phyloP scores from a whole-genome alignment of 2,888 invertebrate genomes.

The Entomobrya proxima region DNA sequence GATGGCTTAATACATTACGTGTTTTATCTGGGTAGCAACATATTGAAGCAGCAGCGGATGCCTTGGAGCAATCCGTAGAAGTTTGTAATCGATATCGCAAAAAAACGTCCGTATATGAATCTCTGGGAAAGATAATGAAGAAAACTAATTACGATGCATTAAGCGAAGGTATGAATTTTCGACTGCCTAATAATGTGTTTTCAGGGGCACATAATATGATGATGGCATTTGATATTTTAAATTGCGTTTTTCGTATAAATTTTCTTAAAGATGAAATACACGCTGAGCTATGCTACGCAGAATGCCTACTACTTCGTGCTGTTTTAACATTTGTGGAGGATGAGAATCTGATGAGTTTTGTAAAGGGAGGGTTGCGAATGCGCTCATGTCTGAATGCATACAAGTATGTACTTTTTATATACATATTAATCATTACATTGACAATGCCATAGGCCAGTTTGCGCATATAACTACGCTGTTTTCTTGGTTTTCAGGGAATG shows the following conservation, averaged over 20 bases:
- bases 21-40: constrained; percentile 79
- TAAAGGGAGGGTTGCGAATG: constrained; percentile 95
- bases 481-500: constrained; percentile 84
- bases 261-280: constrained; percentile 89
- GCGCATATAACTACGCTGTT: too few relatives aligned
- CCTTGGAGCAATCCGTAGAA: constrained; percentile 86
- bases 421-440: background rate
- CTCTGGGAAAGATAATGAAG: constrained; percentile 88
- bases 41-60: constrained; percentile 85
- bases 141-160: constrained; percentile 86
- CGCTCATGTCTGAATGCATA: constrained; percentile 92
- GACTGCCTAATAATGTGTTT: too few relatives aligned
- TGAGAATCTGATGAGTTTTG: constrained; percentile 91
- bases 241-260: constrained; percentile 7
- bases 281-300: constrained; percentile 96
- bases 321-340: constrained; percentile 95
- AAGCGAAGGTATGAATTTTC: constrained; percentile 84
- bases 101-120: constrained; percentile 85
- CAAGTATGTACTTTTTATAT: constrained; percentile 84
- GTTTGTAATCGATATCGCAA: constrained; percentile 86
- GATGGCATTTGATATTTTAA: background rate
- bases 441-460: too few relatives aligned
- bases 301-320: constrained; percentile 90
- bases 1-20: background rate
- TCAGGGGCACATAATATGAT: background rate